A percentile compares a stretch with the other conserved stretches of the same genome.
phyloP scores from a whole-genome alignment of 2,113 vertebrate genomes.

The Odontophorus gujanensis region DNA sequence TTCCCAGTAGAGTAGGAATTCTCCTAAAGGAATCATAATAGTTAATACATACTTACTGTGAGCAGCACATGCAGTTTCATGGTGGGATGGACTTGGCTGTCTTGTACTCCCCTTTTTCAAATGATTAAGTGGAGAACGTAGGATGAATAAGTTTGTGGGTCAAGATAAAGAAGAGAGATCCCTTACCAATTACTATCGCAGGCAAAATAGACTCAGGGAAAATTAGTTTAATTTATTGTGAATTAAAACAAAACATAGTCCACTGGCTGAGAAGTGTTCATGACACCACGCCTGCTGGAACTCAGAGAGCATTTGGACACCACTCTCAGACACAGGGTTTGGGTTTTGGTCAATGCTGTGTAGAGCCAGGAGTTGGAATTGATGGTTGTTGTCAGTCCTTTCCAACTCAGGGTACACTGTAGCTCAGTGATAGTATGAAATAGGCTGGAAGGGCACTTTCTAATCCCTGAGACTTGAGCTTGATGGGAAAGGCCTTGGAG shows the following conservation, averaged over 20 bases:
- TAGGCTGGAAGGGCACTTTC: background rate
- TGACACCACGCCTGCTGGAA: no score
- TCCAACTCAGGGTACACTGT: no score
- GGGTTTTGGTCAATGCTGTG: no score
- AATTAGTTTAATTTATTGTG: background rate
- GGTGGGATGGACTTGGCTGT: background rate
- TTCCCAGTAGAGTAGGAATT: background rate
- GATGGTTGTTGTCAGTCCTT: no score
- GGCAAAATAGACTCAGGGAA: background rate
- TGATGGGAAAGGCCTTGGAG: background rate
- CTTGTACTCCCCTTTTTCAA: background rate
- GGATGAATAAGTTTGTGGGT: background rate
- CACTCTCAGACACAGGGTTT: no score
- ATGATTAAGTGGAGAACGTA: background rate
- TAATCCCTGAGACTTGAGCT: background rate
- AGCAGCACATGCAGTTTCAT: background rate
- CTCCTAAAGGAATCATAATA: background rate
- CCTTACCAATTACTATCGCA: background rate
- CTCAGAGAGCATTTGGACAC: no score
- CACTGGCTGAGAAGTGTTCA: background rate
- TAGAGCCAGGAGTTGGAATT: no score
- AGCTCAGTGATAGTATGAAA: background rate
- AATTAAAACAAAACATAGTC: background rate
- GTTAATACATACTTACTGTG: background rate
- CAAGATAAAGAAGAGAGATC: background rate